These are phyloP conservation scores for Clupea harengus DNA, from an alignment of 2,113 vertebrate genomes.

Conservation along the genomic window DNA sequence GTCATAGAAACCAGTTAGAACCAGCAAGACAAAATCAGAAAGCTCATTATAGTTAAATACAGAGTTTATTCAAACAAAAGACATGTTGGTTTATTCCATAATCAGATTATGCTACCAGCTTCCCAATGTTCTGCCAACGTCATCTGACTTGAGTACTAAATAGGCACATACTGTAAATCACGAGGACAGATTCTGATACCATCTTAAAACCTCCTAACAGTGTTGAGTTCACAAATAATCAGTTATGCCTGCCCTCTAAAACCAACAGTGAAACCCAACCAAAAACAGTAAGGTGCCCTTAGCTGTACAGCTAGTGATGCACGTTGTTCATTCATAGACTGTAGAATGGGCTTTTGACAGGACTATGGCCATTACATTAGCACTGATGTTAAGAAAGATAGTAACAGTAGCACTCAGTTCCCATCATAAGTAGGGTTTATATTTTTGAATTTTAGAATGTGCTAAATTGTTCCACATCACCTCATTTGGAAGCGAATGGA, in stretches of 20 bases:
- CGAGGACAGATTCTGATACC: not conserved
- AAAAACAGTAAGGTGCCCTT: too few species aligned
- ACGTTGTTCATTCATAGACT: not conserved
- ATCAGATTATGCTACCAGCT: not conserved
- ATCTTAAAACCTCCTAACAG: not conserved
- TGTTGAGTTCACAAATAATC: too few species aligned
- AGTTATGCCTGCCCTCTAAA: not conserved
- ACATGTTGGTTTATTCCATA: not conserved
- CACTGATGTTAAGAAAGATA: not conserved
- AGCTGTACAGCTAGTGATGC: not conserved
- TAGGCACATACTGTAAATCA: not conserved
- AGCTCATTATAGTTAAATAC: too few species aligned
- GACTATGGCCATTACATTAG: not conserved
- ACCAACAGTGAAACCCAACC: not conserved
- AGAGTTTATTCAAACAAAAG: too few species aligned
- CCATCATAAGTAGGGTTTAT: too few species aligned
- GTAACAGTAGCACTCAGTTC: too few species aligned
- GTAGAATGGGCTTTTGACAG: not conserved
- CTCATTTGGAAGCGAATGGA: not conserved
- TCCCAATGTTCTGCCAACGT: not conserved
- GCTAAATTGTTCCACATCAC: not conserved
- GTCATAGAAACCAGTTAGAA: not conserved
- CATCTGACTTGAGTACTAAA: not conserved
- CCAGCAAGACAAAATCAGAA: not conserved
- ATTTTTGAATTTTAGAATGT: too few species aligned